phyloP scores from a whole-genome alignment of 92 coral and sea anemone genomes.

The Muricea muricata region DNA sequence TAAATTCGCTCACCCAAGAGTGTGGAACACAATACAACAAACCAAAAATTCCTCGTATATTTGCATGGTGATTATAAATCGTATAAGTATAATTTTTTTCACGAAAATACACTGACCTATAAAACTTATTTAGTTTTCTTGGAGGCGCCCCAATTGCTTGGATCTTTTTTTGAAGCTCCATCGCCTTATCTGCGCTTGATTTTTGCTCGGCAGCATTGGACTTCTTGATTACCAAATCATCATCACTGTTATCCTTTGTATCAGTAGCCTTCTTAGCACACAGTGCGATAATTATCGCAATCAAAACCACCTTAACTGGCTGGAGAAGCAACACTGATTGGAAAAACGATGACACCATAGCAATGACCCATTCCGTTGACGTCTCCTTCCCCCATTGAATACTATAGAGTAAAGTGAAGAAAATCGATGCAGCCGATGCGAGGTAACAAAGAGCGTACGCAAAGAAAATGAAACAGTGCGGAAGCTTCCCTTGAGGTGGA shows the following conservation, averaged over 20 bases:
- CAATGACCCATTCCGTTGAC: conserved; percentile 84
- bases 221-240: conserved; percentile 44
- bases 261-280: conserved; percentile 35
- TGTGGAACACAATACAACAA: too few species aligned
- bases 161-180: not conserved
- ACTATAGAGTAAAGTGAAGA: conserved; percentile 88
- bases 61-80: too few species aligned
- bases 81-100: too few species aligned
- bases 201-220: not conserved
- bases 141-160: not conserved
- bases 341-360: conserved; percentile 83
- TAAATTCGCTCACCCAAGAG: too few species aligned
- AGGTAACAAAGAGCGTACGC: conserved; percentile 80
- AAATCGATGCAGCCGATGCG: conserved; percentile 66
- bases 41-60: too few species aligned
- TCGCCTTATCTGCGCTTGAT: not conserved
- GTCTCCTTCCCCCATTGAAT: conserved; percentile 88
- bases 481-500: conserved; percentile 68
- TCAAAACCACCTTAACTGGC: conserved; percentile 83
- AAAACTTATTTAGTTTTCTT: not conserved
- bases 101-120: not conserved
- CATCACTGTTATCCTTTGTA: conserved; percentile 71
- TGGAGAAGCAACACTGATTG: conserved; percentile 88
- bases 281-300: conserved; percentile 78
- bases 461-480: conserved; percentile 76